Evolutionary conservation across 2,113 vertebrate species (phyloP), one percentile per base, ranked within the genome.

Genomic region (Phalacrocorax brasilianus): DNA sequence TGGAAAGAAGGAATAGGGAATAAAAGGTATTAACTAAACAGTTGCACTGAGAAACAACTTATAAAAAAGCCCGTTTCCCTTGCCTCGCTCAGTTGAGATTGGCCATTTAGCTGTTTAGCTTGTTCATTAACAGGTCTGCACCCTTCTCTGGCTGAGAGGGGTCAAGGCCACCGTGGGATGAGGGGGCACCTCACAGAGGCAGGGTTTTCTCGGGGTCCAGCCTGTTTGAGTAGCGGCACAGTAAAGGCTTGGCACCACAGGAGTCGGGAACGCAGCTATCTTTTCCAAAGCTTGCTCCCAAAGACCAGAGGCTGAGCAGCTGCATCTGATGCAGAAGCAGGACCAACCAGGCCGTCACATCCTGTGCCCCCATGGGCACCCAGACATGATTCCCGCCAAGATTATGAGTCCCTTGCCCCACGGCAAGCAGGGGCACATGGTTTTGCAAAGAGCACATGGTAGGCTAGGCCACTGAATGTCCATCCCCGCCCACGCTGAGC

Each of bases 181-280:
- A 4, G 16, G 44, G 33, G 28, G 26, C 11, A 52, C 42, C 75
- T 33, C 5, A 2, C 11, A 45, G 62, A 82, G 56, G 27, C 66
- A 88, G 32, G 55, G 15, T 85, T 88, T 88, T 63, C 38, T 58
- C 12, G 4, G 18, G 15, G 21, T 62, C 27, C 35, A 58, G 52
- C 17, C 50, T 13, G 5, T 71, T 74, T 66, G 66, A 88, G 50
- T 3, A 50, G 28, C 9, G 6, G 5, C 5, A 3, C 38, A 63
- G 5, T 58, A 67, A 81, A 85, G 50, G 30, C 33, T 71, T 0
- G 0, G n/a, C 67, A 75, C 9, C 1, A 0, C 0, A 0, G 0
- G 24, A 83, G 40, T 0, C 63, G n/a, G 24, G 28, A 85, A 72
- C n/a, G 19, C 44, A 67, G 27, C 33, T 76, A 44, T 40, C 62